Evolutionary conservation across 2,797 vertebrate species (phyloP), one percentile per base, ranked within the genome.

Genomic region (Telmatherina bonti): DNA sequence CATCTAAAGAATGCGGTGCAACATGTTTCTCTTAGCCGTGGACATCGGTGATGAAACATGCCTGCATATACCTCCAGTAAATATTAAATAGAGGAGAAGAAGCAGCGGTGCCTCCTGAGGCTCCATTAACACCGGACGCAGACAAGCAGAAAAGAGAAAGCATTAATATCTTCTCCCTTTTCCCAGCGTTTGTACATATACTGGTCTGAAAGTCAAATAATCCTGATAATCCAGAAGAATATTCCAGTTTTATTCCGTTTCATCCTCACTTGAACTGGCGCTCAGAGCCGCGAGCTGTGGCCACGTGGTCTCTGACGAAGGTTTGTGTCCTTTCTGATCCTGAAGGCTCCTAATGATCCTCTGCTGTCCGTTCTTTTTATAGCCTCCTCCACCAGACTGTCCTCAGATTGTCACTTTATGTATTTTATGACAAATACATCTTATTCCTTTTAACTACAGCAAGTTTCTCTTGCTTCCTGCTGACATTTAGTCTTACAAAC

Each of bases 121-220:
- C 63, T 80, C 76, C 35, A 80, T 83, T 67, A 85, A 76, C 53
- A 24, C 52, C 29, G 51, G 69, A 76, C 60, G 27, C 72, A 31
- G 53, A 26, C 56, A 57, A 31, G 11, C 53, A 53, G 66, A 66
- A 86, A 82, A 81, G 68, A 81, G 74, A 86, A 82, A 54, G 60
- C 67, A 82, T 82, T 53, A 61, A 74, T 81, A 78, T 58, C 52
- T 76, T 52, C 11, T 41, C 24, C n/a, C 27, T 16, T 54, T 29
- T 15, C 24, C 47, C 13, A 31, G 7, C 60, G n/a, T n/a, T n/a
- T 35, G 26, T 45, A 49, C 20, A 66, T 26, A 22, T 3, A 30
- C 8, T 9, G 2, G 36, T 66, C 47, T 74, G 47, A 77, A 77
- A 59, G 70, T 67, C 49, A 73, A 43, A 74, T 9, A 62, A 36